phyloP scores from a whole-genome alignment of 2,797 vertebrate genomes.

The Craterocephalus amniculus region DNA sequence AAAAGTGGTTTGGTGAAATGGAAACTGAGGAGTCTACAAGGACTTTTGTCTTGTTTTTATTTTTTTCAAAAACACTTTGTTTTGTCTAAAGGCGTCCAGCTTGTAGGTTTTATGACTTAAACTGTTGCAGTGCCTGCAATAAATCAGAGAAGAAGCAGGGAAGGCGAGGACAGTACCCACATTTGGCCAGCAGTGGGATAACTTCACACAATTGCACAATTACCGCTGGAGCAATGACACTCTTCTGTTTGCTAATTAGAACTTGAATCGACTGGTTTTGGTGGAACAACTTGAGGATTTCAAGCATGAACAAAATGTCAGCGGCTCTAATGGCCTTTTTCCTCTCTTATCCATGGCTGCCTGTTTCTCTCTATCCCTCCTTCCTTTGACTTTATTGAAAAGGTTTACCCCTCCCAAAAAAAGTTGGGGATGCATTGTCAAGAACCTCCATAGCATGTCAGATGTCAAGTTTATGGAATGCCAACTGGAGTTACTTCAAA shows the following conservation, averaged over 20 bases:
- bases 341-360: conserved; percentile 58
- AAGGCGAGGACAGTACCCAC: conserved; percentile 48
- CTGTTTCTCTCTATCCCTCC: conserved; percentile 37
- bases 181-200: conserved; percentile 52
- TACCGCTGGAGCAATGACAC: conserved; percentile 68
- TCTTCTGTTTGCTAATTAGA: conserved; percentile 80
- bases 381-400: conserved; percentile 38
- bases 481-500: conserved; percentile 33
- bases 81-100: conserved; percentile 59
- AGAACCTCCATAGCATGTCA: conserved; percentile 46
- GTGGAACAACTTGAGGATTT: conserved; percentile 78
- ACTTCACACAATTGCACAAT: conserved; percentile 60
- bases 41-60: conserved; percentile 32
- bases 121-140: conserved; percentile 31
- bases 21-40: conserved; percentile 54
- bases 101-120: conserved; percentile 51
- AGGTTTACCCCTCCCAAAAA: conserved; percentile 20
- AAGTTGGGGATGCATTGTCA: conserved; percentile 58
- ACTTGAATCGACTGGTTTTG: conserved; percentile 77
- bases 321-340: conserved; percentile 74
- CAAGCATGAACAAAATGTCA: conserved; percentile 71
- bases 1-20: conserved; percentile 60
- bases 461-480: conserved; percentile 37
- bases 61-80: conserved; percentile 36
- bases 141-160: conserved; percentile 36